These are phyloP conservation scores for Habropoda laboriosa DNA, from an alignment of 1,140 invertebrate genomes.

Conservation along the genomic window DNA sequence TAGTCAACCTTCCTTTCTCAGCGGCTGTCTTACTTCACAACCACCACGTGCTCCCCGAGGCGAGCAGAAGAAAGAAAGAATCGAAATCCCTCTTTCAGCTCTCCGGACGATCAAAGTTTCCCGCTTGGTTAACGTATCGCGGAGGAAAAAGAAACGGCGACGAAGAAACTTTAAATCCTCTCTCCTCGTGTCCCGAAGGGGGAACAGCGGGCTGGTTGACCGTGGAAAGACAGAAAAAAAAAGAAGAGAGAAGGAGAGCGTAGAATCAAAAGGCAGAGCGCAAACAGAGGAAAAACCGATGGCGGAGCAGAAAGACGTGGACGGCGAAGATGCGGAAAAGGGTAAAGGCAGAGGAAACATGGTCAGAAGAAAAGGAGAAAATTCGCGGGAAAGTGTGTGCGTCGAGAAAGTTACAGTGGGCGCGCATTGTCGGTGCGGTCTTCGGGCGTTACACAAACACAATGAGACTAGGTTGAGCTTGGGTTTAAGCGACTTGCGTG, in stretches of 20 bases:
- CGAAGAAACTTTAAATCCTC: background rate
- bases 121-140: slow-evolving; percentile 3
- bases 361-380: slow-evolving; percentile 19
- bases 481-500: slow-evolving; percentile 77
- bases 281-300: slow-evolving; percentile 27
- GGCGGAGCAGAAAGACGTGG: background rate
- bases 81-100: background rate
- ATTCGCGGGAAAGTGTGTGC: slow-evolving; percentile 37
- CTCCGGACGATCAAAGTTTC: slow-evolving; percentile 3
- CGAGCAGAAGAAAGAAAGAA: background rate
- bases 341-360: slow-evolving; percentile 10
- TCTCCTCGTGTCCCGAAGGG: background rate
- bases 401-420: slow-evolving; percentile 65
- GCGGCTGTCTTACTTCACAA: background rate
- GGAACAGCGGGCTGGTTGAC: background rate
- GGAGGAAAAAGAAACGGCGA: background rate
- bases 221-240: too few species aligned
- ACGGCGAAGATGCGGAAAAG: background rate
- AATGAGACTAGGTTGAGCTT: slow-evolving; percentile 72
- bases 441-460: slow-evolving; percentile 72
- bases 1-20: background rate
- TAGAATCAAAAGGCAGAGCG: slow-evolving; percentile 42
- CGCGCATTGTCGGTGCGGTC: slow-evolving; percentile 67
- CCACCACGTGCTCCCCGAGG: background rate
- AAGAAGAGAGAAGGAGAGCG: background rate